Conservation (phyloP, 2,888 invertebrate genomes). For the Axea sp. region DNA sequence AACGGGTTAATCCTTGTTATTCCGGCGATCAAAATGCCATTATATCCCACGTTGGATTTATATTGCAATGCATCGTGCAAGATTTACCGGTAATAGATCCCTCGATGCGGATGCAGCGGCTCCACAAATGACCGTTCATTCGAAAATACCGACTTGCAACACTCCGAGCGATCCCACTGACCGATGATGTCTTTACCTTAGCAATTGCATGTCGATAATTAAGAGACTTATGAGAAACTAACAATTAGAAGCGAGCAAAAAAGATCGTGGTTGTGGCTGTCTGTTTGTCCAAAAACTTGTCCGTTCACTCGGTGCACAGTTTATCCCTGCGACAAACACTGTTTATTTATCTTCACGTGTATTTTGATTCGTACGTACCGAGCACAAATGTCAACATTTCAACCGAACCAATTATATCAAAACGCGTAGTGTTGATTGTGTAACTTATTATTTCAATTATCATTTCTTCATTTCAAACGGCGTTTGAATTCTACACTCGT, state of each 20-base stretch:
- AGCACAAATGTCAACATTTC: too few relatives aligned
- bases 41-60: conserved; percentile 63
- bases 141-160: conserved; percentile 71
- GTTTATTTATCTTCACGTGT: too few relatives aligned
- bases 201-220: conserved; percentile 42
- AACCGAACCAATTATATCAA: too few relatives aligned
- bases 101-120: conserved; percentile 69
- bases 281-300: too few relatives aligned
- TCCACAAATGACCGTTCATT: conserved; percentile 74
- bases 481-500: too few relatives aligned
- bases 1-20: conserved; percentile 74
- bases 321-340: too few relatives aligned
- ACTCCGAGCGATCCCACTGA: conserved; percentile 47
- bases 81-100: conserved; percentile 74
- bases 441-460: too few relatives aligned
- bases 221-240: conserved; percentile 55
- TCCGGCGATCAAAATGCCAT: conserved; percentile 70
- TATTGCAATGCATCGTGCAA: conserved; percentile 65
- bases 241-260: conserved; percentile 68
- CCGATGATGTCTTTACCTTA: conserved; percentile 62
- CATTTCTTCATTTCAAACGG: too few relatives aligned
- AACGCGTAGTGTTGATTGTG: too few relatives aligned
- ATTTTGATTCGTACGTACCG: too few relatives aligned
- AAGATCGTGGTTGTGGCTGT: too few relatives aligned
- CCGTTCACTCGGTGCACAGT: too few relatives aligned